These are phyloP conservation scores for Drosophila sulfurigaster DNA, from an alignment of 1,140 invertebrate genomes.

Conservation along the genomic window DNA sequence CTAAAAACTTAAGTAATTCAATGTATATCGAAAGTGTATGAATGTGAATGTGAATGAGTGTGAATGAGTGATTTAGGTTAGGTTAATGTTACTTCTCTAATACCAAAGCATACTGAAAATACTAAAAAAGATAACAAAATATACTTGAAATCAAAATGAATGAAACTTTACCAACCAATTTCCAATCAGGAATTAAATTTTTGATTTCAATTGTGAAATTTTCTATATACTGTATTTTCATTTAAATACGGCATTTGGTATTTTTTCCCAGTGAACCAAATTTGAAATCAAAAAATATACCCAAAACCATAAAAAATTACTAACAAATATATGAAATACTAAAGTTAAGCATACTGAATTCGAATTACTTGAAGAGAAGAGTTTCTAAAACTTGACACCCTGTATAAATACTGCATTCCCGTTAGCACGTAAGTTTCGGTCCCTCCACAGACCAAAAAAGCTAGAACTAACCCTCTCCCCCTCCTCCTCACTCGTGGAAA, in stretches of 20 bases:
- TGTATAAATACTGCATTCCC: slow-evolving; percentile 70
- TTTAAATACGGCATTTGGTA: slow-evolving; percentile 2
- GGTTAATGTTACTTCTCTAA: slow-evolving; percentile 36
- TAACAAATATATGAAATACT: slow-evolving; percentile 11
- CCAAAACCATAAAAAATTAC: slow-evolving; percentile 8
- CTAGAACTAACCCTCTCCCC: slow-evolving; percentile 3
- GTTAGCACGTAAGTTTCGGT: slow-evolving; percentile 67
- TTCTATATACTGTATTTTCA: neutral
- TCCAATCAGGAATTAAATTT: slow-evolving; percentile 23
- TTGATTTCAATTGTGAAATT: neutral
- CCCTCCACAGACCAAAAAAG: slow-evolving; percentile 31
- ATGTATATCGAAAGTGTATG: slow-evolving; percentile 1
- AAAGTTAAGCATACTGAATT: slow-evolving; percentile 46
- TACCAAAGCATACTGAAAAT: slow-evolving; percentile 11
- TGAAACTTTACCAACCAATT: neutral
- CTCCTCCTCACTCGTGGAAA: neutral
- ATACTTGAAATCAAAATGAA: neutral
- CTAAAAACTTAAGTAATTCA: slow-evolving; percentile 38
- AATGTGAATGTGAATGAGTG: slow-evolving; percentile 7
- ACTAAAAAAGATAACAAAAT: neutral
- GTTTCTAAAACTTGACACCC: slow-evolving; percentile 76
- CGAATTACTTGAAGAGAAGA: slow-evolving; percentile 50
- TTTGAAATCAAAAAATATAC: slow-evolving; percentile 25
- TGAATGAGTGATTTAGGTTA: slow-evolving; percentile 12
- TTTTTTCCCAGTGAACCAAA: slow-evolving; percentile 13